Evolutionary conservation across 2,888 invertebrate genomes (phyloP), one percentile per base, ranked within the genome.

Genomic region (Drosophila imparisetae): DNA sequence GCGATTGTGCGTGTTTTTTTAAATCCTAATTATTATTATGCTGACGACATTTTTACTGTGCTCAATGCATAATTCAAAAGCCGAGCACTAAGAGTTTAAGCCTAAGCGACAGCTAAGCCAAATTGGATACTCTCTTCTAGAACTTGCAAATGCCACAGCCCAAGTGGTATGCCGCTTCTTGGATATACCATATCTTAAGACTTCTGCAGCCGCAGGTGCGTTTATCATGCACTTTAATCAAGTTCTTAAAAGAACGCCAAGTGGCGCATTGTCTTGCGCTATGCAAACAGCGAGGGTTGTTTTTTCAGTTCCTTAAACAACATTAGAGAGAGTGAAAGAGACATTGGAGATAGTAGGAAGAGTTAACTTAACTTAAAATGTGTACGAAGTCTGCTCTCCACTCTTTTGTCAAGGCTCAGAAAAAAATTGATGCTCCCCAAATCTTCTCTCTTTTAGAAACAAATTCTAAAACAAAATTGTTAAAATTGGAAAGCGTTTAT

Each of bases 181-280:
- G 30, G 10, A 57, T 40, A 24, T 21, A 32, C 40, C 30, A n/a
- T 36, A 52, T 64, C 50, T 29, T 29, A 3, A 27, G 21, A 58
- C 53, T 48, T 34, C 27, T 55, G 62, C 64, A 66, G 84, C 84
- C 82, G 80, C 83, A 83, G 87, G 84, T 81, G 86, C 72, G 66
- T 83, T 80, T 65, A 73, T 55, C 57, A 38, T 75, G 78, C 86
- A 84, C 89, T 88, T 84, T 81, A 83, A 75, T 81, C 75, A 86
- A 88, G 78, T 83, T 72, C 70, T 69, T 50, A 63, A 62, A 71
- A 64, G 64, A 42, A 59, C 64, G 62, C 59, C 62, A 72, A 72
- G 76, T 55, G 55, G 62, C 49, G 72, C 76, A 67, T 75, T 78
- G 75, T 80, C 61, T 78, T 54, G 15, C 34, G 49, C 53, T 48